Percentiles rank a stretch among this genome's conserved stretches.
Evolutionary conservation across 1,140 invertebrate genomes (phyloP).

Genomic region (Drosophila elegans): DNA sequence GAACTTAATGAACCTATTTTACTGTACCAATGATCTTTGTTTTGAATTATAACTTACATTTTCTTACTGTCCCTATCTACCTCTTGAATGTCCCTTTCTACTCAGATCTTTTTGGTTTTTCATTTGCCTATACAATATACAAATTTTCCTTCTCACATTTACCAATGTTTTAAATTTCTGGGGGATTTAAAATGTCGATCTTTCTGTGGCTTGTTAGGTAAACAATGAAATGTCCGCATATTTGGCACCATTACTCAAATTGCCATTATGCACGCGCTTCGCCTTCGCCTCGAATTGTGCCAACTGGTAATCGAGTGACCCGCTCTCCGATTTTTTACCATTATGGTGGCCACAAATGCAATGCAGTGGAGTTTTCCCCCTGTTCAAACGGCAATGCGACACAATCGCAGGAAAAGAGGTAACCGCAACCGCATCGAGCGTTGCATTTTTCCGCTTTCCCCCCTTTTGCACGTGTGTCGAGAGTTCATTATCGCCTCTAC

Average conservation of each 20-base stretch:
- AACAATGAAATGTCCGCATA: slow-evolving; percentile 80
- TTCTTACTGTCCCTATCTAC: no score
- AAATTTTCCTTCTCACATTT: no score
- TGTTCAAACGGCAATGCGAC: slow-evolving; percentile 44
- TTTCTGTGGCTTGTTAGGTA: slow-evolving; percentile 22
- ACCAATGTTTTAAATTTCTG: not conserved
- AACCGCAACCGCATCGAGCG: slow-evolving; percentile 39
- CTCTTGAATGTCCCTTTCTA: no score
- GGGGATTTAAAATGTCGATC: not conserved
- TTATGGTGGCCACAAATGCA: slow-evolving; percentile 70
- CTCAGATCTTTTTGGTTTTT: no score
- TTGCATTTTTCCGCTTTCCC: slow-evolving; percentile 38
- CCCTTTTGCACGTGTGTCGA: slow-evolving; percentile 37
- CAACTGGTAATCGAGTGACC: slow-evolving; percentile 30
- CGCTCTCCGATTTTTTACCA: slow-evolving; percentile 18
- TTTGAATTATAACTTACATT: no score
- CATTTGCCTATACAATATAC: no score
- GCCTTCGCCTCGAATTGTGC: slow-evolving; percentile 55
- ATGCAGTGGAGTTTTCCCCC: slow-evolving; percentile 53
- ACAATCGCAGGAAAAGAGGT: slow-evolving; percentile 29
- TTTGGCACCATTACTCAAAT: slow-evolving; percentile 82
- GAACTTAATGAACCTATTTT: no score
- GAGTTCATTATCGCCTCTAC: slow-evolving; percentile 78
- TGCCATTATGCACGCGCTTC: slow-evolving; percentile 76
- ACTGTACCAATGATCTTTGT: no score